Base-by-base conservation (phyloP, 2,113 vertebrate species). In the Hypanus sabinus region DNA sequence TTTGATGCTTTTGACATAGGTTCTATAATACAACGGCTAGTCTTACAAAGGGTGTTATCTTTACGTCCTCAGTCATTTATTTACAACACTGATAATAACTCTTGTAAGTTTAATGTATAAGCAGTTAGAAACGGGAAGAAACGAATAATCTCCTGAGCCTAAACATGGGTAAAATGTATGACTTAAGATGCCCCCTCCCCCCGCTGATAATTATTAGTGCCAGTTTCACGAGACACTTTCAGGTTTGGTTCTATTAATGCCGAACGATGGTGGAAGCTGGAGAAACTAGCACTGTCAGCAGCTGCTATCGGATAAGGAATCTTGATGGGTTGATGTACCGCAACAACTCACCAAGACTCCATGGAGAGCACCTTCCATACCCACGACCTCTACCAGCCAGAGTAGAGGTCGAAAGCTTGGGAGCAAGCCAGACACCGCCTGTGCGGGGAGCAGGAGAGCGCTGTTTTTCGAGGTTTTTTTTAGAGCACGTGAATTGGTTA, bases 31-130 rank as follows among this genome's bases (percentile, higher is more conserved):
- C 33, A 93, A 55, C 85, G 30, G 85, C 60, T 65, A 68, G 68
- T 73, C 68, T 73, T 75, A 38, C 20, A 93, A 93, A 93, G 73
- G 91, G 91, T 93, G 70, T 46, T 36, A 75, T 93, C 68, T 73
- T 75, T 90, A 27, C 65, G 73, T 73, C n/a, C 38, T 75, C 36
- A 0, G 36, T 93, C 60, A 90, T 20, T 65, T 90, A 73, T 73
- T 93, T 46, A 75, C 55, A 93, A 55, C 68, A 70, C 10, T 73
- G 24, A 90, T 16, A 65, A 1, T 65, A 24, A 73, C 68, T 27
- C 22, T 65, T 46, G 36, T 33, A 62, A 93, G 36, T 73, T 93
- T 6, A 46, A 30, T 46, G 70, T 36, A 18, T 55, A 71, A 46
- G 46, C 18, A 55, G 91, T 24, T 55, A 55, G 70, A 36, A 93